Percentiles rank a stretch among this genome's conserved stretches.
Evolutionary conservation across 1,140 invertebrate species (phyloP).

Genomic region (Drosophila saltans): DNA sequence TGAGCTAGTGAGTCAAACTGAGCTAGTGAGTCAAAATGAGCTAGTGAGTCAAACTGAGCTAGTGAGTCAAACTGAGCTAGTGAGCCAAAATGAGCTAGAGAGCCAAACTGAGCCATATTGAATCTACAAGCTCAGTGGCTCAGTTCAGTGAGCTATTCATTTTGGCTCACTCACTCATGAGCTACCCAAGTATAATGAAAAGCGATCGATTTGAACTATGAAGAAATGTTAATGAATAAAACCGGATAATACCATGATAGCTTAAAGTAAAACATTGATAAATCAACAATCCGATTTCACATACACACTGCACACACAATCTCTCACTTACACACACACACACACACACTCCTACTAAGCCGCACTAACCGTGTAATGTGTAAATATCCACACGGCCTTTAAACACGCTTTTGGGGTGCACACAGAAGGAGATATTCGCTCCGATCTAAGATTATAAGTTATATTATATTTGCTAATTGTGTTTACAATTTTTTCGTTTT

Average conservation of each 20-base stretch:
- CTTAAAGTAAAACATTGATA: background rate
- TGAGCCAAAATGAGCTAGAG: no score
- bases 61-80: no score
- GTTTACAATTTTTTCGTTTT: background rate
- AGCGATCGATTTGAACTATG: no score
- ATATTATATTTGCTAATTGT: background rate
- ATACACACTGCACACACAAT: background rate
- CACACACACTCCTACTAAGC: slow-evolving; percentile 15
- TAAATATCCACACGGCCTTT: slow-evolving; percentile 18
- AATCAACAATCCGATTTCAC: background rate
- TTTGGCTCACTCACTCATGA: no score
- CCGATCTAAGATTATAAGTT: background rate
- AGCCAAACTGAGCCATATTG: no score
- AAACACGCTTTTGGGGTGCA: slow-evolving; percentile 32
- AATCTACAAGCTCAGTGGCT: no score
- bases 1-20: no score
- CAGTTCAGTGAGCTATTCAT: no score
- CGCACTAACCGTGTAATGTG: slow-evolving; percentile 35
- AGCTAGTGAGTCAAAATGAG: no score
- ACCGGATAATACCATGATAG: background rate
- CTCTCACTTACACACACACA: slow-evolving; percentile 1
- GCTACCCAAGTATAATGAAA: no score
- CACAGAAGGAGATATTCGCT: background rate
- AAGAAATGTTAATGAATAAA: background rate
- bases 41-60: no score